Conservation (phyloP, 2,888 invertebrate genomes). For the Cenopis cana region DNA sequence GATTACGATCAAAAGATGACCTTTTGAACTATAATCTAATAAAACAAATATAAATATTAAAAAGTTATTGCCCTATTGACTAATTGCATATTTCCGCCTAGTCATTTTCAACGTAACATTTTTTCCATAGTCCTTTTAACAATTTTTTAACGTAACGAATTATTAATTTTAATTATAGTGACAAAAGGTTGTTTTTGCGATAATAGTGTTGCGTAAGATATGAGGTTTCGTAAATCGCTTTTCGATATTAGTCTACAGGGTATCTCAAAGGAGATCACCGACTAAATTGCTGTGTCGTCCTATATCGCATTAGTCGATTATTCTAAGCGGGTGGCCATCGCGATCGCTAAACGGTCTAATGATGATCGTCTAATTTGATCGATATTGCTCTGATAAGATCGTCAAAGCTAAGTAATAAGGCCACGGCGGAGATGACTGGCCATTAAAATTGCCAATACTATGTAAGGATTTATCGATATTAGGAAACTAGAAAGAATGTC, state of each 20-base stretch:
- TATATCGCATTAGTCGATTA: conserved; percentile 37
- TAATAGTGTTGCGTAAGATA: neutral
- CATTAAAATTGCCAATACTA: neutral
- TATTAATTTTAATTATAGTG: neutral
- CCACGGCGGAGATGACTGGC: neutral
- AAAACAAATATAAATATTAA: conserved; percentile 39
- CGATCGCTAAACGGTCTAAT: conserved; percentile 33
- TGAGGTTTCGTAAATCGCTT: conserved; percentile 10
- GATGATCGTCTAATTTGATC: conserved; percentile 37
- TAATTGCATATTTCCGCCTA: conserved; percentile 34
- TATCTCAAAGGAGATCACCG: conserved; percentile 40
- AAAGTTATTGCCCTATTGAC: conserved; percentile 36
- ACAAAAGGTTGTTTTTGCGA: neutral
- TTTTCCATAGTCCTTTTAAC: neutral
- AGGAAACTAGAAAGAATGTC: neutral
- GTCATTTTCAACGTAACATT: conserved; percentile 21
- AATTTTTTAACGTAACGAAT: neutral
- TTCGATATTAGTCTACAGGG: conserved; percentile 9
- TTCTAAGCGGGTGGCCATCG: conserved; percentile 40
- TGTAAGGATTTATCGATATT: too few species aligned
- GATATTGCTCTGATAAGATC: conserved; percentile 40
- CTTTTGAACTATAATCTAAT: conserved; percentile 23
- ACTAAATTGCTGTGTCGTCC: conserved; percentile 17
- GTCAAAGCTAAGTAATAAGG: conserved; percentile 21
- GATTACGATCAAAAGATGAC: conserved; percentile 17